Percentiles rank a stretch among this genome's conserved stretches.
Evolutionary conservation across 1,140 invertebrate species (phyloP).

Genomic region (Diachasma alloeum): DNA sequence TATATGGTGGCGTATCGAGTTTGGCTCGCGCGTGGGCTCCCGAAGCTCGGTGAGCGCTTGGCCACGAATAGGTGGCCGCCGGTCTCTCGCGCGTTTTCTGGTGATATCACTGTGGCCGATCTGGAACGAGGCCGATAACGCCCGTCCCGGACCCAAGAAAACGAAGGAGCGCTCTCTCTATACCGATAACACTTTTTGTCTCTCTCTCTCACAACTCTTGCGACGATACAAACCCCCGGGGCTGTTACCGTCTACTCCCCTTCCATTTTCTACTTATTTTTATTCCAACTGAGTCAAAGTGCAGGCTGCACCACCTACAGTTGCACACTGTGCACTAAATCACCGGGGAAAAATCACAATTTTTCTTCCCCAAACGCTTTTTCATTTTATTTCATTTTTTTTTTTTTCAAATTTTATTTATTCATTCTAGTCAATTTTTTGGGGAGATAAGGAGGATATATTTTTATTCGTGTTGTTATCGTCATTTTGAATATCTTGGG

Average conservation of each 20-base stretch:
- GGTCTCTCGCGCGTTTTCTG: constrained; percentile 3
- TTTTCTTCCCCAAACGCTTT: neutral
- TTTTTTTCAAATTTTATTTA: too few relatives aligned
- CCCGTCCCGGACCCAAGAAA: constrained; percentile 14
- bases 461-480: too few relatives aligned
- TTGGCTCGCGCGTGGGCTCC: constrained; percentile 22
- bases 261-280: constrained; percentile 17
- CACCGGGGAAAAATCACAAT: neutral
- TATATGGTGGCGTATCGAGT: constrained; percentile 13
- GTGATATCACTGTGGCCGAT: constrained; percentile 38
- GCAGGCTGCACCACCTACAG: neutral
- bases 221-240: constrained; percentile 32
- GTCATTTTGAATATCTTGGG: too few relatives aligned
- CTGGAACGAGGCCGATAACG: constrained; percentile 40
- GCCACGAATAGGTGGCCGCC: constrained; percentile 34
- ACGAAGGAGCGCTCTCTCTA: constrained; percentile 8
- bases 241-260: neutral
- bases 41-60: constrained; percentile 13
- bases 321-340: neutral
- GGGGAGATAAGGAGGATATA: too few relatives aligned
- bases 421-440: too few relatives aligned
- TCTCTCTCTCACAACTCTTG: constrained; percentile 10
- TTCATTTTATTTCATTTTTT: neutral
- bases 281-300: constrained; percentile 7
- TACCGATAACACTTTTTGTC: constrained; percentile 17